phyloP scores from a whole-genome alignment of 2,113 vertebrate species.

The Mus spicilegus region DNA sequence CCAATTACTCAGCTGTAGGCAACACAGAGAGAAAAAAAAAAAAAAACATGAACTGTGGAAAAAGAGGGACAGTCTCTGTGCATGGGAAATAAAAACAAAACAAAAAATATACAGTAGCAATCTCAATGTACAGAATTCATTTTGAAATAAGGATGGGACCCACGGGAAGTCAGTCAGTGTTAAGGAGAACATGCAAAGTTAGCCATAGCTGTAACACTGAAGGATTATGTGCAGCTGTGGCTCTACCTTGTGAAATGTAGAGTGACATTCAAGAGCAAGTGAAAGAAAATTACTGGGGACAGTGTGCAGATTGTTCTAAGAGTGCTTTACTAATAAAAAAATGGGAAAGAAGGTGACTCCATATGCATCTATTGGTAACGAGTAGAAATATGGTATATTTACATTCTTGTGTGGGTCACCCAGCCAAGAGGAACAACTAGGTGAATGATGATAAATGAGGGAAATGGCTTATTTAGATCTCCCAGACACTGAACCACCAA shows the following conservation, averaged over 20 bases:
- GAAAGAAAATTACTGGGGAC: too few species aligned
- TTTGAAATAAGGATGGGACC: neutral
- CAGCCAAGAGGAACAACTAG: neutral
- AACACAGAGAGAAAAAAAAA: neutral
- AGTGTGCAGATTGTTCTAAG: neutral
- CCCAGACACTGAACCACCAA: too few species aligned
- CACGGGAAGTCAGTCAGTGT: neutral
- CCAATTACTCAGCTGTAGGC: slow-evolving; percentile 41
- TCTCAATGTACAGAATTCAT: neutral
- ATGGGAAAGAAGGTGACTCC: neutral
- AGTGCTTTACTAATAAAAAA: neutral
- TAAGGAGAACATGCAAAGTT: neutral
- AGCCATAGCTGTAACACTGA: too few species aligned
- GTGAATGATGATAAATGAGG: neutral
- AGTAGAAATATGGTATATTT: neutral
- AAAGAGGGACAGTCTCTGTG: neutral
- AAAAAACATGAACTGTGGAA: neutral
- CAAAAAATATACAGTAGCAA: neutral
- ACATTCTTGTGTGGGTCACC: neutral
- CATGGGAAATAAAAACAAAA: neutral
- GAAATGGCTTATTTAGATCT: neutral
- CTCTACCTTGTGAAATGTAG: neutral
- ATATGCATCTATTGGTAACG: neutral
- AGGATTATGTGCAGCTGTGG: neutral
- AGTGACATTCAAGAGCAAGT: neutral